Percentiles rank a stretch among this genome's conserved stretches.
phyloP scores from a whole-genome alignment of 1,140 invertebrate genomes.

The Tetramorium parvispinum region DNA sequence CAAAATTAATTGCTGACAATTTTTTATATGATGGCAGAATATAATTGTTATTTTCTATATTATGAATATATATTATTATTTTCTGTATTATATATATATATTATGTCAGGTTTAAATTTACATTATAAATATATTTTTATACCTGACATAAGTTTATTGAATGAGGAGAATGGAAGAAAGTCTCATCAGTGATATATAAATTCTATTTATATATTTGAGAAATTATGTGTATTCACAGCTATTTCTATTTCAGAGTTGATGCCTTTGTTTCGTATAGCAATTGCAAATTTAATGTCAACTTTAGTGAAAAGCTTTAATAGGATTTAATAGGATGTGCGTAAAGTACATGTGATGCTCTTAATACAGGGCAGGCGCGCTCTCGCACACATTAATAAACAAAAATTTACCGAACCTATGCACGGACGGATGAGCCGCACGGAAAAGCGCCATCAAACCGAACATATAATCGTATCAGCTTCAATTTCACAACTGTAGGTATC shows the following conservation, averaged over 20 bases:
- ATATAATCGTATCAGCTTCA: slow-evolving; percentile 38
- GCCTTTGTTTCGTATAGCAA: not conserved
- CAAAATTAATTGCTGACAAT: not conserved
- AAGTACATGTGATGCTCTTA: not conserved
- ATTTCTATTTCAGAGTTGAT: not conserved
- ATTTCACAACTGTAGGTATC: slow-evolving; percentile 41
- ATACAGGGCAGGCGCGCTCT: too few relatives aligned
- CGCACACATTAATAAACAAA: slow-evolving; percentile 19
- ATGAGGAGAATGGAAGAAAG: not conserved
- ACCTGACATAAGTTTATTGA: too few relatives aligned
- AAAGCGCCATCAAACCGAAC: slow-evolving; percentile 18
- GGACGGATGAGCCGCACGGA: not conserved
- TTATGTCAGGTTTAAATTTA: too few relatives aligned
- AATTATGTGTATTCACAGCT: not conserved
- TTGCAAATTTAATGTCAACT: not conserved
- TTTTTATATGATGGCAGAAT: not conserved
- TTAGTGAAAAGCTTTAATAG: slow-evolving; percentile 9
- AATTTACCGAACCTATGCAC: not conserved
- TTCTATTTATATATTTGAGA: not conserved
- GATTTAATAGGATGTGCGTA: not conserved
- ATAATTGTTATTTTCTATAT: not conserved
- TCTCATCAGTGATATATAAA: not conserved
- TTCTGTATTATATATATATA: too few relatives aligned
- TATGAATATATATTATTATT: not conserved
- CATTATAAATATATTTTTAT: not conserved